Evolutionary conservation across 2,113 vertebrate species (phyloP).

Genomic region (Megatriorchis doriae): DNA sequence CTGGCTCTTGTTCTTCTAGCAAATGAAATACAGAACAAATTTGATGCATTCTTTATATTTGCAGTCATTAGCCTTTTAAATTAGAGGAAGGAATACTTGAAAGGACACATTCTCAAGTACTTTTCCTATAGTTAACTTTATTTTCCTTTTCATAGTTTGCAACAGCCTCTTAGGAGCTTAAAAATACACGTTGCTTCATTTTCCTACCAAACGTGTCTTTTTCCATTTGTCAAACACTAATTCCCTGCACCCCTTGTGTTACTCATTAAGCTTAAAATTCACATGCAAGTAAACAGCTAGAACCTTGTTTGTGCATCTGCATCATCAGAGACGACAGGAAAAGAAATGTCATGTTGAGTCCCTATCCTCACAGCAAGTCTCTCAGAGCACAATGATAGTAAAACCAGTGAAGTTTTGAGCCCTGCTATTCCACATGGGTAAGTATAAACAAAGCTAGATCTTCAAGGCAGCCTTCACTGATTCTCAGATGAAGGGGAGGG

Average conservation of each 20-base stretch:
- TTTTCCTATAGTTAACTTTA: conserved; percentile 7
- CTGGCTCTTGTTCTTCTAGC: background rate
- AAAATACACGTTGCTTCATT: background rate
- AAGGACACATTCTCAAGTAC: background rate
- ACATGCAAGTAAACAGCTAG: conserved; percentile 43
- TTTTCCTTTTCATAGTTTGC: background rate
- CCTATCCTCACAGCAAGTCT: background rate
- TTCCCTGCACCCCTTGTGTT: conserved; percentile 32
- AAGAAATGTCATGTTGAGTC: conserved; percentile 36
- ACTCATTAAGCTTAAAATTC: conserved; percentile 64
- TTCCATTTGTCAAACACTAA: conserved; percentile 51
- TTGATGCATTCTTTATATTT: background rate
- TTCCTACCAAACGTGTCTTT: conserved; percentile 15
- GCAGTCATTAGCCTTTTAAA: background rate
- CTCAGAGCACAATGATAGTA: background rate
- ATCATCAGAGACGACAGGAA: conserved; percentile 38
- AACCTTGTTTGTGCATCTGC: conserved; percentile 25
- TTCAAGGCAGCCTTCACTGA: background rate
- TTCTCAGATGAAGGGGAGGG: background rate
- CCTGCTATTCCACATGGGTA: background rate
- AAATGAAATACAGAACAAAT: background rate
- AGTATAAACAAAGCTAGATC: background rate
- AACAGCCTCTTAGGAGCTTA: conserved; percentile 21
- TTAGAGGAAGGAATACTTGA: background rate
- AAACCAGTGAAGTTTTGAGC: background rate